Conservation (phyloP, 1,140 invertebrate genomes). For the Leptestheria dahalacensis region DNA sequence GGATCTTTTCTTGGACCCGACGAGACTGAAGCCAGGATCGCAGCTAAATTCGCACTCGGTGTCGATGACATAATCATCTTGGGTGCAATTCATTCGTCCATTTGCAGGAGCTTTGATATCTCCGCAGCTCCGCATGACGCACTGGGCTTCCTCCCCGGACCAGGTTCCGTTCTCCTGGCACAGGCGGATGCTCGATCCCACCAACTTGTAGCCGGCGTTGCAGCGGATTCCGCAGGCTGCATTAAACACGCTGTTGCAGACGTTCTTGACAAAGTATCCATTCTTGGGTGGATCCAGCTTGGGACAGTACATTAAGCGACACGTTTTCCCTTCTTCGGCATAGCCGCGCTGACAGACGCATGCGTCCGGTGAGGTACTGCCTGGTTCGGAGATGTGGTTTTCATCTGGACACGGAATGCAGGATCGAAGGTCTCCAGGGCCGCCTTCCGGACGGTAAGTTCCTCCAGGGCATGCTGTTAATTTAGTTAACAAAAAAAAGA, state of each 20-base stretch:
- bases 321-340: constrained; percentile 33
- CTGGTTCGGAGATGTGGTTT: constrained; percentile 40
- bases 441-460: constrained; percentile 30
- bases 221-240: constrained; percentile 53
- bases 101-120: constrained; percentile 35
- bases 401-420: constrained; percentile 46
- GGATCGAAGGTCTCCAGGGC: constrained; percentile 34
- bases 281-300: constrained; percentile 39
- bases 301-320: constrained; percentile 39
- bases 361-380: constrained; percentile 34
- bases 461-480: constrained; percentile 33
- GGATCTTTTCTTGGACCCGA: constrained; percentile 45
- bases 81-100: constrained; percentile 42
- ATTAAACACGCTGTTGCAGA: constrained; percentile 47
- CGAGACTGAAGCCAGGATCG: constrained; percentile 42
- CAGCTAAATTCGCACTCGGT: constrained; percentile 49
- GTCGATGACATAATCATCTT: constrained; percentile 41
- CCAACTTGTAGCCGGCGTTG: constrained; percentile 44
- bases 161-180: constrained; percentile 47
- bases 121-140: constrained; percentile 47
- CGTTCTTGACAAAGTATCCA: constrained; percentile 49
- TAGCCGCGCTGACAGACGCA: constrained; percentile 45
- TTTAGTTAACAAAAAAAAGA: too few species aligned
- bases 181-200: constrained; percentile 45
- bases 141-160: constrained; percentile 43